phyloP scores from a whole-genome alignment of 2,113 vertebrate genomes.

The Plecotus auritus region DNA sequence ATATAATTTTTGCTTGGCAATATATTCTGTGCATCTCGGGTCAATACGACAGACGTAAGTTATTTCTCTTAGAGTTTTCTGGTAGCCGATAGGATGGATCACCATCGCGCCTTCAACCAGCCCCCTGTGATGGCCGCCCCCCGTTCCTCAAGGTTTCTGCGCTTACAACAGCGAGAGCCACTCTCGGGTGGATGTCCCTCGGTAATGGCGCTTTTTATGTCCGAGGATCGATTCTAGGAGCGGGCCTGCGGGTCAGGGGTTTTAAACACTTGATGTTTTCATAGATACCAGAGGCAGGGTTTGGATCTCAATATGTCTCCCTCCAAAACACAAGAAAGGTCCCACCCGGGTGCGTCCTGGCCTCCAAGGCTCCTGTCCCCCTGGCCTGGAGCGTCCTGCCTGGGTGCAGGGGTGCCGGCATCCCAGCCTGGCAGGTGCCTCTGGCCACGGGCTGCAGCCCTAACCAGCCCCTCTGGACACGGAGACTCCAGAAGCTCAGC shows the following conservation, averaged over 20 bases:
- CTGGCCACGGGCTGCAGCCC: accelerated
- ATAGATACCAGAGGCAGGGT: not conserved
- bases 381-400: accelerated
- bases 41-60: not conserved
- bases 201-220: not conserved
- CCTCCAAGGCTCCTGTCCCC: accelerated
- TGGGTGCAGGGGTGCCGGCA: accelerated
- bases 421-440: not conserved
- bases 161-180: accelerated
- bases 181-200: accelerated
- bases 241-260: not conserved
- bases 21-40: not conserved
- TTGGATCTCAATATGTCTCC: not conserved
- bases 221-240: not conserved
- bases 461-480: accelerated
- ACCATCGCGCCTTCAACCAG: accelerated
- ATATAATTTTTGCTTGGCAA: no score
- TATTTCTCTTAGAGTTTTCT: not conserved
- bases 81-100: not conserved
- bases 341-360: accelerated
- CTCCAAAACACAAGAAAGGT: not conserved
- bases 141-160: not conserved
- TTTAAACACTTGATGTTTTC: not conserved
- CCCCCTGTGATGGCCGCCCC: accelerated
- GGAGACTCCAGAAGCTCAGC: not conserved